phyloP scores from a whole-genome alignment of 2,888 invertebrate species.

The Morpho helenor region DNA sequence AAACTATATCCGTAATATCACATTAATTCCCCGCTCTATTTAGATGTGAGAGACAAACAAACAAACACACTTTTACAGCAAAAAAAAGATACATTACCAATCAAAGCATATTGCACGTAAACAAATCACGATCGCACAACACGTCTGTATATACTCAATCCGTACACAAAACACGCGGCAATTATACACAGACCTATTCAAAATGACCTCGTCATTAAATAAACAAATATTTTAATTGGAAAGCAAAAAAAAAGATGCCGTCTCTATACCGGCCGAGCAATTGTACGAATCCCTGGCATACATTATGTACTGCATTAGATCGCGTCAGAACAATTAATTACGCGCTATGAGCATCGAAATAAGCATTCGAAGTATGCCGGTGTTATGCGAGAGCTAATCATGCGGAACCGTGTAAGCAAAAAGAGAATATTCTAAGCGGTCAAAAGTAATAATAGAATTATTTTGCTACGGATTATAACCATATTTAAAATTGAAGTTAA shows the following conservation, averaged over 20 bases:
- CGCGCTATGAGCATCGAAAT: constrained; percentile 37
- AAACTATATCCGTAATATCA: too few species aligned
- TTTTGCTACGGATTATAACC: too few species aligned
- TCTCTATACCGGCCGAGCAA: constrained; percentile 1
- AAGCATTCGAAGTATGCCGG: constrained; percentile 29
- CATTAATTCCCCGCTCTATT: too few species aligned
- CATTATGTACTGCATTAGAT: constrained; percentile 20
- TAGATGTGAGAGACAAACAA: too few species aligned
- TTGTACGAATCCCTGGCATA: constrained; percentile 10
- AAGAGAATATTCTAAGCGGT: too few species aligned
- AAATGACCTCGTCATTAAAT: not conserved
- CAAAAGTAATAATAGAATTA: too few species aligned
- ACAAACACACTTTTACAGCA: too few species aligned
- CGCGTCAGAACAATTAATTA: constrained; percentile 36
- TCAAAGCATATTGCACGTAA: too few species aligned
- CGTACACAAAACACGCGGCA: constrained; percentile 6
- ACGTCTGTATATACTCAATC: not conserved
- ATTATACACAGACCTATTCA: not conserved
- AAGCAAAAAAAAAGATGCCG: not conserved
- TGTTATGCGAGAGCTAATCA: constrained; percentile 23
- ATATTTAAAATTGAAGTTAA: not conserved
- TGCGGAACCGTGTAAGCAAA: not conserved
- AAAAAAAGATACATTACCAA: too few species aligned
- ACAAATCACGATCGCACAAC: not conserved
- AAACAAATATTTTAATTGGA: not conserved